A percentile compares a stretch with the other conserved stretches of the same genome.
These are phyloP conservation scores for Notocelia uddmanniana DNA, from an alignment of 2,888 invertebrate species.

Conservation along the genomic window DNA sequence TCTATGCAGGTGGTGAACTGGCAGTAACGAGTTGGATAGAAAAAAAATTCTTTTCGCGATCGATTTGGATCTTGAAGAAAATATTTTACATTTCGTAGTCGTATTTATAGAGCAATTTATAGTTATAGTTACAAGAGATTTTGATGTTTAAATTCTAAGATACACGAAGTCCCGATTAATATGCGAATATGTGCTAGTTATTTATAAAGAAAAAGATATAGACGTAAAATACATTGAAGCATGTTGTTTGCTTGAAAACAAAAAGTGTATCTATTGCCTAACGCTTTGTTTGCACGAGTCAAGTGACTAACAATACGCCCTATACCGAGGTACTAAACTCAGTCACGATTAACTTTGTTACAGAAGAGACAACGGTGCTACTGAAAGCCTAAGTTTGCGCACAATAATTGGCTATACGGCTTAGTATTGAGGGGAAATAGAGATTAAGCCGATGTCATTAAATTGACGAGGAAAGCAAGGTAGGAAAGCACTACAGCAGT, in stretches of 20 bases:
- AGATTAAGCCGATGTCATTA: slow-evolving; percentile 34
- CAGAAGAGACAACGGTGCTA: not conserved
- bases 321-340: not conserved
- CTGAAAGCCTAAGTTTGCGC: slow-evolving; percentile 31
- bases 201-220: no score
- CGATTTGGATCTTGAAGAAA: not conserved
- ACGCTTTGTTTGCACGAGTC: not conserved
- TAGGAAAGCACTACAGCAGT: slow-evolving; percentile 17
- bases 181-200: not conserved
- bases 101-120: not conserved
- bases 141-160: not conserved
- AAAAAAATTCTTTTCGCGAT: slow-evolving; percentile 1
- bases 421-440: slow-evolving; percentile 32
- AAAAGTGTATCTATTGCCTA: no score
- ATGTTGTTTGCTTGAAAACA: no score
- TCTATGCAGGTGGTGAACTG: slow-evolving; percentile 39
- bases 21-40: slow-evolving; percentile 23
- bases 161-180: not conserved
- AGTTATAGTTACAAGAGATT: not conserved
- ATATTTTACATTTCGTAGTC: not conserved
- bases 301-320: not conserved
- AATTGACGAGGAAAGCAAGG: slow-evolving; percentile 18
- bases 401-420: slow-evolving; percentile 36
- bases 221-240: no score
- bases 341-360: slow-evolving; percentile 15